A percentile compares a stretch with the other conserved stretches of the same genome.
These are phyloP conservation scores for Orbicella faveolata DNA, from an alignment of 64 coral and sea anemone genomes.

Conservation along the genomic window DNA sequence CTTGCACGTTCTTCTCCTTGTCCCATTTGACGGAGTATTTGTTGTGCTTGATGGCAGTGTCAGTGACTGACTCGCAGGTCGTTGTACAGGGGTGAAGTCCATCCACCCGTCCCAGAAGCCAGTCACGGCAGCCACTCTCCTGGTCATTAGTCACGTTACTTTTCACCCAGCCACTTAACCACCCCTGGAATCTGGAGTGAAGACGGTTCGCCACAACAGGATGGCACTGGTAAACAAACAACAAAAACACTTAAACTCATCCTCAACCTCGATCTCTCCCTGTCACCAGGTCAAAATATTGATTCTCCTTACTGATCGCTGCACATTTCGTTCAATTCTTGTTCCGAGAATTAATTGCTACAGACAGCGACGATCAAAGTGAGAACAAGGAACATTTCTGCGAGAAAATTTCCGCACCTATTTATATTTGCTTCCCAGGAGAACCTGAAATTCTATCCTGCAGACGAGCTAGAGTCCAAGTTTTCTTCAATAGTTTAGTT, in stretches of 20 bases:
- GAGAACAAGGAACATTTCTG: too few relatives aligned
- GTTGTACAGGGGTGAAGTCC: constrained; percentile 85
- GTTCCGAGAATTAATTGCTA: too few relatives aligned
- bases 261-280: too few relatives aligned
- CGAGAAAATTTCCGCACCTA: too few relatives aligned
- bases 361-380: too few relatives aligned
- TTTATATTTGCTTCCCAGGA: too few relatives aligned
- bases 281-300: too few relatives aligned
- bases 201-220: constrained; percentile 71
- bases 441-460: too few relatives aligned
- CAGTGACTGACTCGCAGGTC: constrained; percentile 51
- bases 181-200: constrained; percentile 81
- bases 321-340: too few relatives aligned
- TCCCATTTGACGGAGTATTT: constrained; percentile 92
- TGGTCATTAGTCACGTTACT: constrained; percentile 77
- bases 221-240: constrained; percentile 62
- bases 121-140: constrained; percentile 72
- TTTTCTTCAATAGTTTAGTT: too few relatives aligned
- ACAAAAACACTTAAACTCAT: background rate
- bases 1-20: background rate
- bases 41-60: constrained; percentile 67
- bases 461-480: too few relatives aligned
- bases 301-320: too few relatives aligned
- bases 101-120: constrained; percentile 83
- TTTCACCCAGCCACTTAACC: constrained; percentile 81